phyloP scores from a whole-genome alignment of 1,140 invertebrate genomes.

The Dinoponera quadriceps region DNA sequence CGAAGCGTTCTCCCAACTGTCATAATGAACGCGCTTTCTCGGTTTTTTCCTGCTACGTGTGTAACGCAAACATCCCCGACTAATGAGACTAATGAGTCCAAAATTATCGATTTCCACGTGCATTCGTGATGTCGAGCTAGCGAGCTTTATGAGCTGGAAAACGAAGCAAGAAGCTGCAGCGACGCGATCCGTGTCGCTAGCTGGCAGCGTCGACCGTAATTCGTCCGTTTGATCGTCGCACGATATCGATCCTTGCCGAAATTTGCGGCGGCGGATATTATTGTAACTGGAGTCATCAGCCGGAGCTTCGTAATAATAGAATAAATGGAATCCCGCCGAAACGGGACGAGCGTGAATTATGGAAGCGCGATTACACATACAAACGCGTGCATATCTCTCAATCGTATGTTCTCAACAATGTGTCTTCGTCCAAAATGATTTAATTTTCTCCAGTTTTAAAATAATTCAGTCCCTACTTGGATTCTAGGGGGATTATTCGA shows the following conservation, averaged over 20 bases:
- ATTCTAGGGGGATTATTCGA: neutral
- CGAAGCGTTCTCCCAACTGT: neutral
- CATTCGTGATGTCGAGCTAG: neutral
- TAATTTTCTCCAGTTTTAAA: neutral
- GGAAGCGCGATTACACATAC: constrained; percentile 1
- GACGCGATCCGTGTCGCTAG: neutral
- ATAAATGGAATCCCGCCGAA: neutral
- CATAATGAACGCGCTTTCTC: neutral
- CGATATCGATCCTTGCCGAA: constrained; percentile 42
- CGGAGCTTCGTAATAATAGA: constrained; percentile 49
- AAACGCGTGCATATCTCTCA: too few species aligned
- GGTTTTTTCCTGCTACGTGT: neutral
- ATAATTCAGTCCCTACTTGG: neutral
- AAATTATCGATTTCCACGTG: neutral
- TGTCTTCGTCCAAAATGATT: neutral
- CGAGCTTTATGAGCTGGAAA: neutral
- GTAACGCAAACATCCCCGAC: neutral
- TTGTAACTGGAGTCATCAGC: constrained; percentile 30
- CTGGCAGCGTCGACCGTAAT: neutral
- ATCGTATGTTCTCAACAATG: too few species aligned
- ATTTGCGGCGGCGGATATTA: constrained; percentile 35
- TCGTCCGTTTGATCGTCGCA: constrained; percentile 14
- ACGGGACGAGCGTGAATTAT: neutral
- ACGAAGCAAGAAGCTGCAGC: neutral
- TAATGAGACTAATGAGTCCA: neutral